These are phyloP conservation scores for Cettia cetti DNA, from an alignment of 2,113 vertebrate genomes.

Conservation along the genomic window DNA sequence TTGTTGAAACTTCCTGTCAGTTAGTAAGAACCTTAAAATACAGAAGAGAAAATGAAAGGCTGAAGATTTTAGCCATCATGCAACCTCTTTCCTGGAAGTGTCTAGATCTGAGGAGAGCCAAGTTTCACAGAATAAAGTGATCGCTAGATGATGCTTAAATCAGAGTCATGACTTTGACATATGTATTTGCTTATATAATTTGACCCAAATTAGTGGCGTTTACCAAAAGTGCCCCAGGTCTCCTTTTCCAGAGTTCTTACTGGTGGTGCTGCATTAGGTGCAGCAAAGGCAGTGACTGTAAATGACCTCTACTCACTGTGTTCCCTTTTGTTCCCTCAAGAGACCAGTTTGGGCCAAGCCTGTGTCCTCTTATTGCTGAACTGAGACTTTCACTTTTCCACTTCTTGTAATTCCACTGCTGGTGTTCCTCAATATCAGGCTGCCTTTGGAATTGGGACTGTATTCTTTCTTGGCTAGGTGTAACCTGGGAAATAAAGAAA, in stretches of 20 bases:
- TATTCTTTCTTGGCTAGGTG: neutral
- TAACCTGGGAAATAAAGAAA: neutral
- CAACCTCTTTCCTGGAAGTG: neutral
- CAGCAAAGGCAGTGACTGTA: neutral
- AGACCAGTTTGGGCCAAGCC: neutral
- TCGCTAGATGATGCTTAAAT: neutral
- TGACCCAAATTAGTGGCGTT: neutral
- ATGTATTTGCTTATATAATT: neutral
- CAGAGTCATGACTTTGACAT: neutral
- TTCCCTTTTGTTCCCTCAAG: neutral
- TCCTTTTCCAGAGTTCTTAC: neutral
- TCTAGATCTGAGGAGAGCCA: neutral
- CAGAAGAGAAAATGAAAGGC: neutral
- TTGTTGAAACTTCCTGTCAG: neutral
- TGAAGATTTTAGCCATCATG: neutral
- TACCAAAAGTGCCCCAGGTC: neutral
- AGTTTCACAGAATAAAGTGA: neutral
- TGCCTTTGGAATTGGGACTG: neutral
- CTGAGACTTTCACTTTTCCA: neutral
- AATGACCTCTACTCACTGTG: neutral
- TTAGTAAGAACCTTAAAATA: neutral
- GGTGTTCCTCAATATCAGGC: neutral
- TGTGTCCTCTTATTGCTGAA: neutral
- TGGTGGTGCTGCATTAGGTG: neutral
- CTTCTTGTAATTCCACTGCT: neutral